A percentile compares a stretch with the other conserved stretches of the same genome.
phyloP scores from a whole-genome alignment of 2,888 invertebrate genomes.

The Ornithoptera alexandrae region DNA sequence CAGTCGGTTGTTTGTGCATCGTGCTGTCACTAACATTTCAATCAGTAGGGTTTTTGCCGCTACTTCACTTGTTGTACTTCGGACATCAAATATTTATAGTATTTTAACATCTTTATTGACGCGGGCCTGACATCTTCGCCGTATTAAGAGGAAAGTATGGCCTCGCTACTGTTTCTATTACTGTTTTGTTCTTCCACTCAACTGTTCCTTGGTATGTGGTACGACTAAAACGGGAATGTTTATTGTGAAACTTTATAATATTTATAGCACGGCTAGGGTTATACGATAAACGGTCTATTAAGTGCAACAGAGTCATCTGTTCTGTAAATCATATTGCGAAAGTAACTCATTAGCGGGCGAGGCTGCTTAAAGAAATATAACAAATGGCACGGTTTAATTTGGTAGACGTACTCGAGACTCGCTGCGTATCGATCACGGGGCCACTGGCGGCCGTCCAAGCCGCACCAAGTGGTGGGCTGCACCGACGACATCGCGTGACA shows the following conservation, averaged over 20 bases:
- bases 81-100: conserved; percentile 74
- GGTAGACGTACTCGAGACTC: conserved; percentile 75
- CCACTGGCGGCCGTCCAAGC: conserved; percentile 73
- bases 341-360: conserved; percentile 63
- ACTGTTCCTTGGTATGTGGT: conserved; percentile 11
- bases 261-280: background rate
- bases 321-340: conserved; percentile 44
- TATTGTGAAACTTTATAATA: background rate
- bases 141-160: conserved; percentile 57
- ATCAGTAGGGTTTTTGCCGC: conserved; percentile 72
- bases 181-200: conserved; percentile 38
- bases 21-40: conserved; percentile 77
- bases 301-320: conserved; percentile 8
- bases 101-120: conserved; percentile 77
- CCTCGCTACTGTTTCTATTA: conserved; percentile 54
- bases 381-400: conserved; percentile 78
- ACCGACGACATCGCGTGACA: conserved; percentile 71
- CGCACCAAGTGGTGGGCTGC: conserved; percentile 74
- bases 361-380: conserved; percentile 71
- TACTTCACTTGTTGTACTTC: conserved; percentile 60
- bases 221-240: background rate
- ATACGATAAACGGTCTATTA: conserved; percentile 17
- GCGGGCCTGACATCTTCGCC: conserved; percentile 62
- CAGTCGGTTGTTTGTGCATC: conserved; percentile 76
- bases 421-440: conserved; percentile 71